Evolutionary conservation across 2,888 invertebrate species (phyloP), one percentile per base, ranked within the genome.

Genomic region (Trachelus iudaicus): DNA sequence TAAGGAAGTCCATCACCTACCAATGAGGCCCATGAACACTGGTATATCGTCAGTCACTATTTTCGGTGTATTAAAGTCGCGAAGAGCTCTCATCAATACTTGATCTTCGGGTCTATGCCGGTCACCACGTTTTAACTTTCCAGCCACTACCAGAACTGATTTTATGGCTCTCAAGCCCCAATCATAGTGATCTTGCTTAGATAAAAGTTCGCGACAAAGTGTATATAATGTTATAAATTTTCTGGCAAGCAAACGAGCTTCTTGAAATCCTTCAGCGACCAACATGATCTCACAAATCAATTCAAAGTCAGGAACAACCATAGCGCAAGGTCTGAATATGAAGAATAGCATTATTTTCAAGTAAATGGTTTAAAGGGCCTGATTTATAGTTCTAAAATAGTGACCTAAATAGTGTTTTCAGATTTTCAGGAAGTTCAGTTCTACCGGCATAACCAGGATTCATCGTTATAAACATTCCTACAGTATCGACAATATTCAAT

Each of bases 271-370:
- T 92, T 98, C 98, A 9, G 98, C 97, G 23, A 98, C 97, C 92
- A 98, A 94, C 98, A 98, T 98, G 91, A 98, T 98, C 93, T 98
- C 98, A 92, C 97, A 97, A 91, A 98, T 98, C 87, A 98, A 91
- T 86, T 98, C 98, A 92, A 98, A 98, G 92, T 98, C 98, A 0
- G 98, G 98, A 23, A 98, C 98, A 15, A 98, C 98, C 98, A 98
- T 98, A 78, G 98, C 98, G 91, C 98, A 98, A 0, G 98, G 98
- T 88, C 98, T 96, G 89, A 37, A 89, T 87, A 82, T 68, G 69
- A 74, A 76, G 40, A 69, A 75, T 77, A 69, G 23, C 11, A 37
- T 35, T 15, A 73, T 37, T 56, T 56, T 15, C 1, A 56, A 56
- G 0, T 56, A 23, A 6, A 56, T 23, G 9, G 15, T 23, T 56